These are phyloP conservation scores for Euura lappo DNA, from an alignment of 1,140 invertebrate genomes.

Conservation along the genomic window DNA sequence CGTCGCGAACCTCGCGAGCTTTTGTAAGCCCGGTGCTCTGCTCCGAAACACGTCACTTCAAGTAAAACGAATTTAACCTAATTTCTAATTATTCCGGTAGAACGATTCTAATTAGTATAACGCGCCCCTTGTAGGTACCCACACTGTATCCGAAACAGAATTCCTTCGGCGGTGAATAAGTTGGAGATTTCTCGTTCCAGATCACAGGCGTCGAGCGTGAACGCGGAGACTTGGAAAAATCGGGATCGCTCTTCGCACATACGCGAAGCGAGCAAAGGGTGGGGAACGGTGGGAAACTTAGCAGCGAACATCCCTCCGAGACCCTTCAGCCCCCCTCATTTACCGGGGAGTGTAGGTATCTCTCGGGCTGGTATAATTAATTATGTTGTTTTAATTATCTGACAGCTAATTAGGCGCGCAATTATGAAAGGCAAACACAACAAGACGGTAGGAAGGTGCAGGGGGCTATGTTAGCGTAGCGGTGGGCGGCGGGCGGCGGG, in stretches of 20 bases:
- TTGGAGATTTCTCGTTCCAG: background rate
- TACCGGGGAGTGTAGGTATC: conserved; percentile 7
- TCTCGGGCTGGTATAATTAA: conserved; percentile 38
- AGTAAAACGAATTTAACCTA: conserved; percentile 1
- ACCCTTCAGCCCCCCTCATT: background rate
- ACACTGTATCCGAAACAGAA: background rate
- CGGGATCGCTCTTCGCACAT: no score
- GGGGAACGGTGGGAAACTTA: background rate
- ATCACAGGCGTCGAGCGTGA: background rate
- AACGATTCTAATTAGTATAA: background rate
- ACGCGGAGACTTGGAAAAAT: no score
- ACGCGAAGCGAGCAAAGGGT: no score
- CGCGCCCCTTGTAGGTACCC: background rate
- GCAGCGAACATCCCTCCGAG: background rate
- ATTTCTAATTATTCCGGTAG: conserved; percentile 1
- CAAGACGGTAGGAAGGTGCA: conserved; percentile 21
- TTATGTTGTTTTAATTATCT: conserved; percentile 47
- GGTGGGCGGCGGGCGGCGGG: background rate
- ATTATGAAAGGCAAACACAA: conserved; percentile 45
- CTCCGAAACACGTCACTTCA: background rate
- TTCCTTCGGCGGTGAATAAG: background rate
- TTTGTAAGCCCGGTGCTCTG: background rate
- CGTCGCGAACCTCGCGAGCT: background rate
- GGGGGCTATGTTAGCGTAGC: background rate
- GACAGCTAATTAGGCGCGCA: conserved; percentile 46